These are phyloP conservation scores for Tachuris rubrigastra DNA, from an alignment of 2,113 vertebrate genomes.

Conservation along the genomic window DNA sequence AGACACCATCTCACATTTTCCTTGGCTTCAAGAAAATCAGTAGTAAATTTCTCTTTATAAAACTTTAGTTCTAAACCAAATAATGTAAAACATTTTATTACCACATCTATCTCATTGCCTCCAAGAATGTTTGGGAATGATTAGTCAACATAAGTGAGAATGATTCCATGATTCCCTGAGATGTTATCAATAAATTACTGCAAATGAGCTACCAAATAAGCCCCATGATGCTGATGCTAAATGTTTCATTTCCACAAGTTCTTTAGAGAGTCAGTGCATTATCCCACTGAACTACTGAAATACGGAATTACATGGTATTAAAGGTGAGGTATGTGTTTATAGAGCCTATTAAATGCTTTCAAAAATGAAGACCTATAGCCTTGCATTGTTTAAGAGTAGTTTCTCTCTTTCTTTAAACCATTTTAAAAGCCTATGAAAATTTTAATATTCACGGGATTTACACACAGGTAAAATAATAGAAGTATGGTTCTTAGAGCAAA, in stretches of 20 bases:
- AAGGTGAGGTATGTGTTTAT: neutral
- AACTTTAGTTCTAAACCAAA: neutral
- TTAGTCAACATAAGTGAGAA: neutral
- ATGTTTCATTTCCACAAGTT: neutral
- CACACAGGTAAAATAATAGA: constrained; percentile 9
- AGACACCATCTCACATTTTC: neutral
- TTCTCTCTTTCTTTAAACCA: neutral
- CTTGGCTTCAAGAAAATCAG: neutral
- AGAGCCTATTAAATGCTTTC: neutral
- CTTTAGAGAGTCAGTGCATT: neutral
- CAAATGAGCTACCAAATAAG: constrained; percentile 2
- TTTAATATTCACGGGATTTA: constrained; percentile 7
- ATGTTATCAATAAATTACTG: neutral
- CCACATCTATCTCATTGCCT: neutral
- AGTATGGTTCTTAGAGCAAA: neutral
- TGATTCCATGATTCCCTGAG: neutral
- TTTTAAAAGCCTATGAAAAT: neutral
- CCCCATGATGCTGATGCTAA: neutral
- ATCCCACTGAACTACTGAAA: neutral
- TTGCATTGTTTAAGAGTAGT: neutral
- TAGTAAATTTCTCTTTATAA: neutral
- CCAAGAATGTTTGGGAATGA: neutral
- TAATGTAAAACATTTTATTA: neutral
- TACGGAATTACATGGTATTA: neutral
- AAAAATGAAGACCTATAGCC: neutral